phyloP scores from a whole-genome alignment of 2,888 invertebrate genomes.

The Syrphus vitripennis region DNA sequence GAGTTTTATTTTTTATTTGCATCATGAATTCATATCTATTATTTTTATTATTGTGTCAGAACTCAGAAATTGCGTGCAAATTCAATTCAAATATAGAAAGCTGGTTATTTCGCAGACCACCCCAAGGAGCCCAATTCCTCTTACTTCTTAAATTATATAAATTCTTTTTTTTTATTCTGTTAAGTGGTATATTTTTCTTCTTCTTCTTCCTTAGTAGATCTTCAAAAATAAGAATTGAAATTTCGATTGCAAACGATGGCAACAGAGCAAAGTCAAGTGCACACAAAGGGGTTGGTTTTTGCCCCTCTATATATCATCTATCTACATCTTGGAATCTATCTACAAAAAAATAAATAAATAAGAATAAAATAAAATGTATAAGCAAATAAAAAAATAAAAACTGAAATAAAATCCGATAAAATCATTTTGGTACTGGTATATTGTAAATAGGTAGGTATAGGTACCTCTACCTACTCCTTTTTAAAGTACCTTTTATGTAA shows the following conservation, averaged over 20 bases:
- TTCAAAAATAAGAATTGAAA: constrained; percentile 39
- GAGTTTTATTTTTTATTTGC: constrained; percentile 23
- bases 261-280: constrained; percentile 30
- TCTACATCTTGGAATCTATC: not conserved
- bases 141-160: not conserved
- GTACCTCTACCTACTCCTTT: too few species aligned
- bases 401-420: constrained; percentile 63
- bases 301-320: too few species aligned
- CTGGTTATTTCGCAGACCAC: constrained; percentile 36
- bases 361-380: not conserved
- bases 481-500: constrained; percentile 35
- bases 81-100: constrained; percentile 21
- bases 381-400: not conserved
- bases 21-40: constrained; percentile 53
- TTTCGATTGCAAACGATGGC: constrained; percentile 50
- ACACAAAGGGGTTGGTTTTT: not conserved
- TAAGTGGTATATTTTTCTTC: constrained; percentile 33
- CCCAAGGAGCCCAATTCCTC: not conserved
- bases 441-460: too few species aligned
- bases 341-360: not conserved
- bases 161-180: not conserved
- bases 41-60: constrained; percentile 47
- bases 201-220: constrained; percentile 14
- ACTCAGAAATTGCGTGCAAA: constrained; percentile 50
- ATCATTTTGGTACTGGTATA: constrained; percentile 39